Percentiles rank a stretch among this genome's conserved stretches.
Conservation (phyloP, 2,888 invertebrate genomes). For the Electrophaes corylata region DNA sequence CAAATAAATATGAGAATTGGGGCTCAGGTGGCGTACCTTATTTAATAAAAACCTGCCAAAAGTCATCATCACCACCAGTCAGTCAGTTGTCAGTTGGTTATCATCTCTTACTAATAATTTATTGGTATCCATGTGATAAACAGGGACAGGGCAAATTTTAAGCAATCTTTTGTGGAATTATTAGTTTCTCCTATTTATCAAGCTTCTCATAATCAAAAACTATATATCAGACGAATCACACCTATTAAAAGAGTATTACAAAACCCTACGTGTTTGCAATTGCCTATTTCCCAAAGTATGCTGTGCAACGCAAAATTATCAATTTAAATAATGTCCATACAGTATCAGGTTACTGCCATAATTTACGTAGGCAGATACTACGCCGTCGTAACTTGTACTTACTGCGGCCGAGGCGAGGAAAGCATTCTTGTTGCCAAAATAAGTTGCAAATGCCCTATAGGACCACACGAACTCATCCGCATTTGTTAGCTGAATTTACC, state of each 20-base stretch:
- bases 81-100: too few relatives aligned
- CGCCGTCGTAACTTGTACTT: constrained; percentile 18
- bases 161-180: too few relatives aligned
- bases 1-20: too few relatives aligned
- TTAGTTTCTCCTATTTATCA: too few relatives aligned
- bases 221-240: too few relatives aligned
- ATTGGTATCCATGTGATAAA: too few relatives aligned
- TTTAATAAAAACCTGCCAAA: too few relatives aligned
- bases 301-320: constrained; percentile 4
- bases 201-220: too few relatives aligned
- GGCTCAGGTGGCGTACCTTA: too few relatives aligned
- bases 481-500: constrained; percentile 33
- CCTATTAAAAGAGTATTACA: background rate
- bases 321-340: constrained; percentile 13
- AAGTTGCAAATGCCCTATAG: constrained; percentile 37
- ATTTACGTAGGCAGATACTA: constrained; percentile 30
- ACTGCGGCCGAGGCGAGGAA: constrained; percentile 7
- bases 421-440: constrained; percentile 40
- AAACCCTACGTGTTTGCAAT: background rate
- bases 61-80: too few relatives aligned
- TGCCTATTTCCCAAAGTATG: background rate
- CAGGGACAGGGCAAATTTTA: too few relatives aligned
- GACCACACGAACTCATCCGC: constrained; percentile 37
- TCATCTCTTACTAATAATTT: too few relatives aligned
- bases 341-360: constrained; percentile 7